Evolutionary conservation across 2,888 invertebrate species (phyloP).

Genomic region (Euspilapteryx auroguttella): DNA sequence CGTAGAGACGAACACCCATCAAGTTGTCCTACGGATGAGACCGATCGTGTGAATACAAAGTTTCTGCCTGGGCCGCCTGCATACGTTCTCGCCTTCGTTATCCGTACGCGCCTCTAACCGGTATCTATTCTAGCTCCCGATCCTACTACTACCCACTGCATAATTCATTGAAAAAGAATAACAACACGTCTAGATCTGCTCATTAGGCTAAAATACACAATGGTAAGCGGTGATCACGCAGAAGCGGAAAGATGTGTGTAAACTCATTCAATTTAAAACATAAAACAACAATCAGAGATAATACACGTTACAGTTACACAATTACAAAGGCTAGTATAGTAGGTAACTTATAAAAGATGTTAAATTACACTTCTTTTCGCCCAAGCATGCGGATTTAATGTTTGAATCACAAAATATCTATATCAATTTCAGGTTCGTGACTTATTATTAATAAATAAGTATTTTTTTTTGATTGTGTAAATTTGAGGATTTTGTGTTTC

Average conservation of each 20-base stretch:
- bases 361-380: slow-evolving; percentile 55
- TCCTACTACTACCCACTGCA: too few species aligned
- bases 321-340: slow-evolving; percentile 34
- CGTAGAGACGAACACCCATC: slow-evolving; percentile 53
- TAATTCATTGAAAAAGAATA: too few species aligned
- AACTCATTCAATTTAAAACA: slow-evolving; percentile 36
- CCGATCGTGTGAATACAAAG: slow-evolving; percentile 13
- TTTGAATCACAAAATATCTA: slow-evolving; percentile 32
- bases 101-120: too few species aligned
- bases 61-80: slow-evolving; percentile 11
- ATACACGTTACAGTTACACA: slow-evolving; percentile 27
- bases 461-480: too few species aligned
- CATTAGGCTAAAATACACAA: too few species aligned
- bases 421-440: too few species aligned
- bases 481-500: too few species aligned
- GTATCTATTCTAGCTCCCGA: too few species aligned
- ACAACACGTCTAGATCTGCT: too few species aligned
- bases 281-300: slow-evolving; percentile 38
- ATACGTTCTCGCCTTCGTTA: slow-evolving; percentile 18
- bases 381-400: slow-evolving; percentile 47
- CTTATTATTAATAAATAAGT: too few species aligned
- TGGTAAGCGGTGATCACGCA: slow-evolving; percentile 54
- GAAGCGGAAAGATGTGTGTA: slow-evolving; percentile 57
- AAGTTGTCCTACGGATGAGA: slow-evolving; percentile 59
- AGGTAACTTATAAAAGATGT: slow-evolving; percentile 8